Conservation (phyloP, 1,140 invertebrate species). For the Aricia agestis region DNA sequence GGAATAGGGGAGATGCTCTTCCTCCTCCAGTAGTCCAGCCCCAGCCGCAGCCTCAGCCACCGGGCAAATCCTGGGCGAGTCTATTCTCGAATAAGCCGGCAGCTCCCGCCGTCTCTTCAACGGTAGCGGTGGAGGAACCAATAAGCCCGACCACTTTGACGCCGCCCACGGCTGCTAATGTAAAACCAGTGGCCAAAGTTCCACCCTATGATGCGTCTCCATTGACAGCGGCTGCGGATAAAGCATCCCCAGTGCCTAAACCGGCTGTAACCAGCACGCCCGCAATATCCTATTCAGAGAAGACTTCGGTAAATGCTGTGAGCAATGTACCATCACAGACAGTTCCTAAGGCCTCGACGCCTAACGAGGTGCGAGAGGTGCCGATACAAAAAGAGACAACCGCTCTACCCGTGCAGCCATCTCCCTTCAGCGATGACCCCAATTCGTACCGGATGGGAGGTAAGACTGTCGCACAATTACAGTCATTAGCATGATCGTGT, state of each 20-base stretch:
- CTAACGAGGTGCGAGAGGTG: constrained; percentile 53
- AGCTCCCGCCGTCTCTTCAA: constrained; percentile 31
- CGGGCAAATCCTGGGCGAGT: constrained; percentile 71
- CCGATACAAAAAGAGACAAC: constrained; percentile 47
- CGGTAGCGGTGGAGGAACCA: constrained; percentile 44
- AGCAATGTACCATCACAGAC: constrained; percentile 43
- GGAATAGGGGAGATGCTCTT: constrained; percentile 55
- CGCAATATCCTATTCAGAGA: constrained; percentile 66
- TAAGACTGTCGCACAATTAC: constrained; percentile 49
- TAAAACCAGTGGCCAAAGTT: constrained; percentile 78
- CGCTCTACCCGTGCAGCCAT: constrained; percentile 57
- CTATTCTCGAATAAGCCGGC: constrained; percentile 62
- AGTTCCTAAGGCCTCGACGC: constrained; percentile 46
- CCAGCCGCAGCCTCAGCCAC: constrained; percentile 51
- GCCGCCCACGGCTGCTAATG: constrained; percentile 47
- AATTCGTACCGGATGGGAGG: constrained; percentile 81
- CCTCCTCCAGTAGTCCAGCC: constrained; percentile 47
- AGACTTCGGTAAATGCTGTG: constrained; percentile 64
- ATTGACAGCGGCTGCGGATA: constrained; percentile 43
- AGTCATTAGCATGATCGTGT: background rate
- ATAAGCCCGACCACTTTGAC: constrained; percentile 49
- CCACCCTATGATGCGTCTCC: constrained; percentile 76
- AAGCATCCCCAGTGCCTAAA: constrained; percentile 40
- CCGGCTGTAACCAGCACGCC: constrained; percentile 30
- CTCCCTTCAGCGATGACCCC: constrained; percentile 76